Conservation (phyloP, 2,888 invertebrate species). For the Agrochola lota region DNA sequence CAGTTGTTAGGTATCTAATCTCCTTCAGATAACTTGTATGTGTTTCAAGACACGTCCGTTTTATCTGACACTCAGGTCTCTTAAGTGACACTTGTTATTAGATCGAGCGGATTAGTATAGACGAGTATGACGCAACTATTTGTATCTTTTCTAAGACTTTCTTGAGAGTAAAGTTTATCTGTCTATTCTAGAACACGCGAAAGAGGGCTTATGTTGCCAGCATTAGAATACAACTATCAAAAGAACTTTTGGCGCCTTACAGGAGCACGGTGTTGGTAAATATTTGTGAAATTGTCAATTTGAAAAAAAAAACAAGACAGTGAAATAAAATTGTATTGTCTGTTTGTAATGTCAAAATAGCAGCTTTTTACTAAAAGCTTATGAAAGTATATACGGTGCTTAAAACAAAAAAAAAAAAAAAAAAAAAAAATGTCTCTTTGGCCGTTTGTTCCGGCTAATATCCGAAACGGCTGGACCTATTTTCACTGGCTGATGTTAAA, state of each 20-base stretch:
- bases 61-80: constrained; percentile 63
- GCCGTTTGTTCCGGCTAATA: too few species aligned
- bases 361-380: too few species aligned
- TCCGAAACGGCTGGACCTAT: too few species aligned
- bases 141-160: background rate
- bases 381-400: too few species aligned
- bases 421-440: too few species aligned
- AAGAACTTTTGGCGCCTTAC: too few species aligned
- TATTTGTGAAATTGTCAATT: background rate
- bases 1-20: constrained; percentile 48
- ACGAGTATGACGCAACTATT: background rate
- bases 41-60: constrained; percentile 59
- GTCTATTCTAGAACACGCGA: background rate
- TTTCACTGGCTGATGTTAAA: too few species aligned
- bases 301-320: too few species aligned
- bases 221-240: background rate
- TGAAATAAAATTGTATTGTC: too few species aligned
- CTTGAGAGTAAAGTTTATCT: constrained; percentile 4
- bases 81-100: constrained; percentile 32
- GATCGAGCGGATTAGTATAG: constrained; percentile 33
- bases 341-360: too few species aligned
- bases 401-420: too few species aligned
- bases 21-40: constrained; percentile 44
- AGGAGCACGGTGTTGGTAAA: background rate
- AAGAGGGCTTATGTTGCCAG: background rate